phyloP scores from a whole-genome alignment of 2,888 invertebrate species.

The Acleris literana region DNA sequence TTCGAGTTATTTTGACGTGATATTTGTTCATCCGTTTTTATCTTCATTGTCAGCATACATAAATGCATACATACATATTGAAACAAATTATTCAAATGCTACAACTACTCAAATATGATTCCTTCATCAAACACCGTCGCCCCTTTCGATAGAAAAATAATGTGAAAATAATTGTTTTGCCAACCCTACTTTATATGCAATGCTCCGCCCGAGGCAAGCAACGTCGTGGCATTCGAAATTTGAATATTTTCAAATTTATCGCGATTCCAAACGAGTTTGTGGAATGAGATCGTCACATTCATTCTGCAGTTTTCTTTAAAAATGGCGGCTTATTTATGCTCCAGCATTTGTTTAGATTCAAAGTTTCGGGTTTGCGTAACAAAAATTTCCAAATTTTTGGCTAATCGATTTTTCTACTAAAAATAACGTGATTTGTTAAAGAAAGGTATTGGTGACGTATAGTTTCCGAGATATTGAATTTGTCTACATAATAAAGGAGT shows the following conservation, averaged over 20 bases:
- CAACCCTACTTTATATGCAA: slow-evolving; percentile 32
- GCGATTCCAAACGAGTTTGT: slow-evolving; percentile 22
- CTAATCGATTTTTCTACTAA: neutral
- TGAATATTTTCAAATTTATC: slow-evolving; percentile 32
- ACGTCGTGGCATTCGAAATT: slow-evolving; percentile 30
- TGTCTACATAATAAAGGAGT: no score
- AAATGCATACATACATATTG: no score
- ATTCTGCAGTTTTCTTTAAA: slow-evolving; percentile 3
- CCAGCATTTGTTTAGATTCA: neutral
- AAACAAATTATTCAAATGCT: no score
- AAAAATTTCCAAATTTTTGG: no score
- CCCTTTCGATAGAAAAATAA: neutral
- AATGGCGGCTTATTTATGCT: neutral
- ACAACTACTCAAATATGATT: neutral
- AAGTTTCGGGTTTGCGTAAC: neutral
- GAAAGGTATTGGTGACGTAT: no score
- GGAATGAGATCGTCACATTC: slow-evolving; percentile 14
- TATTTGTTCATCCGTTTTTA: no score
- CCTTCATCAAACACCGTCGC: neutral
- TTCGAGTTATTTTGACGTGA: no score
- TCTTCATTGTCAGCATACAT: no score
- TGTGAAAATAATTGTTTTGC: slow-evolving; percentile 4
- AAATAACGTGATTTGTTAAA: no score
- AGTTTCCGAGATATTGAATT: no score
- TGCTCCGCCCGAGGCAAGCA: slow-evolving; percentile 17